Base-by-base conservation (phyloP, 2,797 vertebrate genomes). In the Taeniopygia guttata region DNA sequence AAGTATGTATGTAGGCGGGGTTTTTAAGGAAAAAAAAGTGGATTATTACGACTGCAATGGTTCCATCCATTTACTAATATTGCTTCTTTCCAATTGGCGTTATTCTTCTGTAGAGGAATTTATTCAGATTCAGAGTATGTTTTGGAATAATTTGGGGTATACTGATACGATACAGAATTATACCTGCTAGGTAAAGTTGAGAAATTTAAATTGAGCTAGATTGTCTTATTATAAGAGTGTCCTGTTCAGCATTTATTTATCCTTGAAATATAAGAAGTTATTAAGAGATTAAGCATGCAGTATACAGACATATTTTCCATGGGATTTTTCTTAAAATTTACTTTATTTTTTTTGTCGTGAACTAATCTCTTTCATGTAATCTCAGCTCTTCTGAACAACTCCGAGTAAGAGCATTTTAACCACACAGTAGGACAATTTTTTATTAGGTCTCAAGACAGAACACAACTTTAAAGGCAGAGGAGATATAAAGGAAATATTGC, bases 301-400 rank as follows among this genome's bases (percentile, higher is more conserved):
- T 26, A 29, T 74, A 36, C 11, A 64, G 6, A 14, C 3, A 14
- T 36, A 45, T 59, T 63, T 73, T 68, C 6, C 34, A 12, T 63
- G 16, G 3, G 3, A 16, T 54, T 56, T 21, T 36, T 45, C 2
- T 16, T 7, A 5, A 0, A 30, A 23, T 3, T 49, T 16, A 16
- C 17, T 19, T 18, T 22, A 4, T 43, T 74, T 67, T 56, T 0
- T 51, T 87, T 42, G 3, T 60, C 29, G 67, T 62, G 36, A 74
- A 56, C n/a, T 55, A 15, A n/a, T 18, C 1, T 27, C 15, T 36
- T 62, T n/a, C 42, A n/a, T 43, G 13, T 19, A 46, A 58, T 55
- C 25, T 43, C 22, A 75, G 16, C 18, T 79, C n/a, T 82, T 64
- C 38, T 80, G 46, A 80, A 30, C 11, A 23, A 18, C 26, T 76